A percentile compares a stretch with the other conserved stretches of the same genome.
These are phyloP conservation scores for Umimayanthus kanabou DNA, from an alignment of 92 coral and sea anemone species.

Conservation along the genomic window DNA sequence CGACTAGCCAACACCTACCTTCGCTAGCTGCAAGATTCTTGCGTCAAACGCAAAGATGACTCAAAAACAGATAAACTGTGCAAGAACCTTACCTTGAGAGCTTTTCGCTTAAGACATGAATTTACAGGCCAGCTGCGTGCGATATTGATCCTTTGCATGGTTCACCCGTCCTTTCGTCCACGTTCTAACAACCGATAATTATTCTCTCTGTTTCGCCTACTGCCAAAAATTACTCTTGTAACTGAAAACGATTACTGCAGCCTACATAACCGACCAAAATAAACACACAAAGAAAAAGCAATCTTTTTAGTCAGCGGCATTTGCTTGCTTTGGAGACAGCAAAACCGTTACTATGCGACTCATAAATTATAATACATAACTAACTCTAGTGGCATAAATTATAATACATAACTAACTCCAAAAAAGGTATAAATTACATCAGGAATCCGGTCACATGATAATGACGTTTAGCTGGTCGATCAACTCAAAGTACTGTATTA, in stretches of 20 bases:
- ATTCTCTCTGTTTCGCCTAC: not conserved
- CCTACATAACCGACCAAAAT: not conserved
- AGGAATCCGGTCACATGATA: not conserved
- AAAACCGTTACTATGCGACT: not conserved
- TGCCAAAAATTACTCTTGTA: not conserved
- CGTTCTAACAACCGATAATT: not conserved
- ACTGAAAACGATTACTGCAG: not conserved
- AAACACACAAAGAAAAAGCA: not conserved
- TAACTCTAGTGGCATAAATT: not conserved
- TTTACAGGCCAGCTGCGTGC: conserved; percentile 81
- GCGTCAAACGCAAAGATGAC: not conserved
- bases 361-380: not conserved
- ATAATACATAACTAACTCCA: not conserved
- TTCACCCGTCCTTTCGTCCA: not conserved
- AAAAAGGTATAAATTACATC: too few relatives aligned
- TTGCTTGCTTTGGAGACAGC: conserved; percentile 9
- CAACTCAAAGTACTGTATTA: not conserved
- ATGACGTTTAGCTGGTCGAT: not conserved
- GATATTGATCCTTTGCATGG: conserved; percentile 44
- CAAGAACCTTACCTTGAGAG: conserved; percentile 17
- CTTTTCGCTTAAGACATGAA: conserved; percentile 65
- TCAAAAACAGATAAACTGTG: not conserved
- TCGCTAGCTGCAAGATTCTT: not conserved
- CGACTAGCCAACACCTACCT: not conserved
- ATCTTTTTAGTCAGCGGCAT: conserved; percentile 15